Evolutionary conservation across 2,797 vertebrate species (phyloP).

Genomic region (Protonibea diacanthus): DNA sequence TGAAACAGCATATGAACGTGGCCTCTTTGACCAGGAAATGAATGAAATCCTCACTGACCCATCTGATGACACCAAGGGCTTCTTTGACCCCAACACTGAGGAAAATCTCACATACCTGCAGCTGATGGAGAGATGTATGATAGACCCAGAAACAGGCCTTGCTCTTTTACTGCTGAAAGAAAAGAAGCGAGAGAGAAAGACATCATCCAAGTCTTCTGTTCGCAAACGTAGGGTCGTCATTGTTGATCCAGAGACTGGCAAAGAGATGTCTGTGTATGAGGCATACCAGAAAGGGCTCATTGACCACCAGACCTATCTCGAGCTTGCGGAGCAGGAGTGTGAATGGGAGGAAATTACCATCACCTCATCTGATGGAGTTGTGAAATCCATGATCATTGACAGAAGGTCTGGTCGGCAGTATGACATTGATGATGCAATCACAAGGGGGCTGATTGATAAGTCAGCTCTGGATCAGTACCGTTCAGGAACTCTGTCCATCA

Average conservation of each 20-base stretch:
- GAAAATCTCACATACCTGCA: constrained; percentile 98
- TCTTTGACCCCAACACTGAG: constrained; percentile 98
- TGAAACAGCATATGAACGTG: constrained; percentile 94
- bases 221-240: constrained; percentile 98
- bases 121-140: constrained; percentile 94
- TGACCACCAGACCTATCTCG: constrained; percentile 97
- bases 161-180: constrained; percentile 94
- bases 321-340: constrained; percentile 97
- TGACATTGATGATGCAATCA: constrained; percentile 95
- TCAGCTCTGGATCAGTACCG: constrained; percentile 96
- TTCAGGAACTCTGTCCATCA: constrained; percentile 94
- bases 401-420: constrained; percentile 96
- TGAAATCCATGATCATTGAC: constrained; percentile 98
- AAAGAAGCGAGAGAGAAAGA: constrained; percentile 96
- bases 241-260: constrained; percentile 96
- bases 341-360: constrained; percentile 99
- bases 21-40: constrained; percentile 98
- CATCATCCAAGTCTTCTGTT: constrained; percentile 97
- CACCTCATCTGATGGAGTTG: constrained; percentile 95
- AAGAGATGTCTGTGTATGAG: constrained; percentile 99
- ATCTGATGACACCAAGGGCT: constrained; percentile 97
- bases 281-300: constrained; percentile 98
- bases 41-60: constrained; percentile 95
- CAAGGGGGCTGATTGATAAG: constrained; percentile 93
- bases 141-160: constrained; percentile 91